These are phyloP conservation scores for Oxyruncus cristatus DNA, from an alignment of 2,113 vertebrate genomes.

Conservation along the genomic window DNA sequence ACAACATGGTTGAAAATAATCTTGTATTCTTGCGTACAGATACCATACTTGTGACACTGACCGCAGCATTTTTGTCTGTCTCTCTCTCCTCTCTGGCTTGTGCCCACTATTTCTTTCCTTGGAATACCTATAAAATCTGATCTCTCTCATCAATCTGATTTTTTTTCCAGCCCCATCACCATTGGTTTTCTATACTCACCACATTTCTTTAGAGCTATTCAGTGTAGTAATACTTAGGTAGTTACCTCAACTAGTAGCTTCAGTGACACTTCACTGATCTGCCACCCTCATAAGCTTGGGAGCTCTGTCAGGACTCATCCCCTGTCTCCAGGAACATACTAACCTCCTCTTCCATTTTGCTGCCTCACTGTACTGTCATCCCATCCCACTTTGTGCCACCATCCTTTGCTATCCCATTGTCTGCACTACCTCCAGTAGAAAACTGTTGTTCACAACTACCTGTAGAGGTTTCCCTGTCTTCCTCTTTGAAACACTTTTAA, in stretches of 20 bases:
- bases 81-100: not conserved
- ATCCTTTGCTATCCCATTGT: not conserved
- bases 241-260: not conserved
- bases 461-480: not conserved
- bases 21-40: not conserved
- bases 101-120: not conserved
- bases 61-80: not conserved
- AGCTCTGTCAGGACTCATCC: not conserved
- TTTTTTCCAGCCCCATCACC: not conserved
- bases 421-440: not conserved
- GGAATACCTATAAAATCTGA: not conserved
- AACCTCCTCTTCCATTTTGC: not conserved
- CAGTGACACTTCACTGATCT: not conserved
- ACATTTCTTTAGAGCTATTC: not conserved
- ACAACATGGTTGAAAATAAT: not conserved
- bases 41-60: not conserved
- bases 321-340: not conserved
- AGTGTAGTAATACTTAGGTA: not conserved
- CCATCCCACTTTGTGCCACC: not conserved
- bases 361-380: not conserved
- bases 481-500: not conserved
- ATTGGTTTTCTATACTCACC: not conserved
- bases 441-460: not conserved
- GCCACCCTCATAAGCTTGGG: not conserved
- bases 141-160: not conserved